A percentile compares a stretch with the other conserved stretches of the same genome.
Evolutionary conservation across 2,113 vertebrate species (phyloP).

Genomic region (Phalacrocorax pelagicus): DNA sequence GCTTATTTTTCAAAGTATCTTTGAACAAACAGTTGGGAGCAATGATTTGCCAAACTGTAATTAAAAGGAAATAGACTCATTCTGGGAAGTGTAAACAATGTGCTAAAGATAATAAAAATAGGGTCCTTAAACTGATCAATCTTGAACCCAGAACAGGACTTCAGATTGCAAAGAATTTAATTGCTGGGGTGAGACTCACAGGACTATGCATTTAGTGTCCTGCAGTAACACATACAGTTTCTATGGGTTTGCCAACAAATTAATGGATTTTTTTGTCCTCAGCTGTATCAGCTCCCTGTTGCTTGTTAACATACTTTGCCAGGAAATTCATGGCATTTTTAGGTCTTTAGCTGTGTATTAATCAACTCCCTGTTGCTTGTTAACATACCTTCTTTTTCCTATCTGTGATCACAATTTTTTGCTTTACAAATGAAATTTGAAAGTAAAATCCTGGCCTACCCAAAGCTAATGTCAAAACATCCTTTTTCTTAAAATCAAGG

Average conservation of each 20-base stretch:
- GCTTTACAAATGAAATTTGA: conserved; percentile 18
- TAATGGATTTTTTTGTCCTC: conserved; percentile 42
- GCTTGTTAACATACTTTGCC: conserved; percentile 46
- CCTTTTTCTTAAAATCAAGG: background rate
- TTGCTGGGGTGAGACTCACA: background rate
- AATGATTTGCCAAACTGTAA: conserved; percentile 57
- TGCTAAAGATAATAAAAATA: conserved; percentile 44
- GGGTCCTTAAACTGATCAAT: conserved; percentile 1
- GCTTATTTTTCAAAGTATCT: conserved; percentile 32
- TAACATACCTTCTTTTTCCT: conserved; percentile 25
- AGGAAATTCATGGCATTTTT: conserved; percentile 55
- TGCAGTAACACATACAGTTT: background rate
- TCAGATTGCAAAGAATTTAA: background rate
- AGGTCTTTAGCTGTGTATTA: conserved; percentile 59
- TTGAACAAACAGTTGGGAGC: conserved; percentile 51
- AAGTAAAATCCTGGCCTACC: conserved; percentile 22
- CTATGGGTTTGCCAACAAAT: conserved; percentile 25
- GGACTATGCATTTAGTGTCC: background rate
- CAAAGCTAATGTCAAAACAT: background rate
- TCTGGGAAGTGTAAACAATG: conserved; percentile 32
- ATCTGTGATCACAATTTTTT: conserved; percentile 31
- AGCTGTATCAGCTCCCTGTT: conserved; percentile 49
- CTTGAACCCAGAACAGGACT: background rate
- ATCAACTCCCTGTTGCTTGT: conserved; percentile 60
- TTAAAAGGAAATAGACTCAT: conserved; percentile 55